Percentiles rank a stretch among this genome's conserved stretches.
Evolutionary conservation across 2,888 invertebrate species (phyloP).

Genomic region (Thecocarcelia acutangulata): DNA sequence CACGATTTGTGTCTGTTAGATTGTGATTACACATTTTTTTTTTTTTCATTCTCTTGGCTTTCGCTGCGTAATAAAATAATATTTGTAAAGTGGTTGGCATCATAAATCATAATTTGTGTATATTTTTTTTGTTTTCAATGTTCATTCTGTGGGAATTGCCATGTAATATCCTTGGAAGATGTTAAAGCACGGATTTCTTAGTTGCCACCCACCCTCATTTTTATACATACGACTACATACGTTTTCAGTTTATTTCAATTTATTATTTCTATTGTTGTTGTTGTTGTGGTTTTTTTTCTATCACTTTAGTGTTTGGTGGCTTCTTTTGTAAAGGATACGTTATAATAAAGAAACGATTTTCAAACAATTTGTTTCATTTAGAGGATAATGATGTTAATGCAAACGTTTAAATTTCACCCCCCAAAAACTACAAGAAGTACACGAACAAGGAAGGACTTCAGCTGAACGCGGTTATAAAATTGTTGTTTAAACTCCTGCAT

Average conservation of each 20-base stretch:
- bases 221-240: slow-evolving; percentile 11
- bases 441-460: background rate
- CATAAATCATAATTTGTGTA: slow-evolving; percentile 68
- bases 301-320: slow-evolving; percentile 55
- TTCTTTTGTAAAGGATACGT: slow-evolving; percentile 52
- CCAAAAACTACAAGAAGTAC: slow-evolving; percentile 10
- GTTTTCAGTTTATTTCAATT: slow-evolving; percentile 5
- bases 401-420: slow-evolving; percentile 68
- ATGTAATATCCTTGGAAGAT: slow-evolving; percentile 55
- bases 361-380: slow-evolving; percentile 70
- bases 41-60: background rate
- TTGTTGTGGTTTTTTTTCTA: too few relatives aligned
- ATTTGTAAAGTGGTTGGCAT: slow-evolving; percentile 60
- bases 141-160: slow-evolving; percentile 64
- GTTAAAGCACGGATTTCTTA: slow-evolving; percentile 58
- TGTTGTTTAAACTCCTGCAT: background rate
- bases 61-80: slow-evolving; percentile 15
- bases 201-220: slow-evolving; percentile 34
- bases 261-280: too few relatives aligned
- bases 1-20: slow-evolving; percentile 67
- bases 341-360: slow-evolving; percentile 64
- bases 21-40: slow-evolving; percentile 48
- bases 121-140: slow-evolving; percentile 11
- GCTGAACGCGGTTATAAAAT: too few relatives aligned
- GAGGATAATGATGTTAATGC: slow-evolving; percentile 70